Evolutionary conservation across 2,797 vertebrate species (phyloP).

Genomic region (Poeciliopsis turneri): DNA sequence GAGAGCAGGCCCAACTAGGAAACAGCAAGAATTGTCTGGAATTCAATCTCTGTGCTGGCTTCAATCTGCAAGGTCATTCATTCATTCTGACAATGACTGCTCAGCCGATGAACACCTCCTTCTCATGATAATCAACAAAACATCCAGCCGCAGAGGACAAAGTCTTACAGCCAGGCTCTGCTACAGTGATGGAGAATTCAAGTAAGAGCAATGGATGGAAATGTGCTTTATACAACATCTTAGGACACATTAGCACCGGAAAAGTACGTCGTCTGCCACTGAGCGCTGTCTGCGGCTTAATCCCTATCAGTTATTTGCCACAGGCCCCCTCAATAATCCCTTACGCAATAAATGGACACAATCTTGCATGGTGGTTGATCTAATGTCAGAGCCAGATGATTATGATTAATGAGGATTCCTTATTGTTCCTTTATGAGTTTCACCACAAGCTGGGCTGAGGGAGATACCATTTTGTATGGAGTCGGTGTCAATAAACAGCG

Average conservation of each 20-base stretch:
- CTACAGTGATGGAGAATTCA: conserved; percentile 37
- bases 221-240: conserved; percentile 6
- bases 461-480: conserved; percentile 74
- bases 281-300: conserved; percentile 53
- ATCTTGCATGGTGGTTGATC: conserved; percentile 75
- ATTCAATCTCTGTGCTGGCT: conserved; percentile 73
- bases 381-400: conserved; percentile 75
- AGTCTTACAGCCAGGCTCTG: conserved; percentile 29
- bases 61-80: conserved; percentile 76
- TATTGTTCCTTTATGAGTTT: conserved; percentile 84
- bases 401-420: conserved; percentile 81
- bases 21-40: conserved; percentile 80
- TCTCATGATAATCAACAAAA: conserved; percentile 75
- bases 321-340: conserved; percentile 75
- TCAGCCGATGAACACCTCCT: conserved; percentile 69
- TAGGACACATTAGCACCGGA: conserved; percentile 13
- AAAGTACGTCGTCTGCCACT: conserved; percentile 59
- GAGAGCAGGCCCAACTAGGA: conserved; percentile 80
- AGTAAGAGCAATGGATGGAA: conserved; percentile 38
- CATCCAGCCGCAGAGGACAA: conserved; percentile 49
- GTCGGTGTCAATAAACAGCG: conserved; percentile 70
- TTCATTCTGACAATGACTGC: conserved; percentile 73
- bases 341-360: conserved; percentile 76
- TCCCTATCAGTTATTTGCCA: conserved; percentile 73
- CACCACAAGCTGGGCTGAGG: conserved; percentile 71